Conservation (phyloP, 2,797 vertebrate species). For the Rhadinocentrus ornatus region DNA sequence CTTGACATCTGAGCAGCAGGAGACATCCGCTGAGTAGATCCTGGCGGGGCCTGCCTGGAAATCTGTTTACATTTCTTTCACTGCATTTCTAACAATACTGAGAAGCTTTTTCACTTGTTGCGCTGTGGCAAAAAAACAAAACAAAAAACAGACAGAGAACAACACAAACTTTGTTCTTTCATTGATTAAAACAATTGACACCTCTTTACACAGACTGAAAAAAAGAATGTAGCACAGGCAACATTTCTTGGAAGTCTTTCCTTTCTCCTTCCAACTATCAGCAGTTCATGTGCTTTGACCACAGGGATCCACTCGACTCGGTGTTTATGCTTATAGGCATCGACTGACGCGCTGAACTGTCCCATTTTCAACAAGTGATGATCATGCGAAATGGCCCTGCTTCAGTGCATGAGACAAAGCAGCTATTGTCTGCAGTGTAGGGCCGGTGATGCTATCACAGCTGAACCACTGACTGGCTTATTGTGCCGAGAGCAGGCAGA, state of each 20-base stretch:
- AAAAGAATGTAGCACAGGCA: background rate
- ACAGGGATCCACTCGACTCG: slow-evolving; percentile 5
- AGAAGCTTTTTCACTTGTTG: slow-evolving; percentile 23
- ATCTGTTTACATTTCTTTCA: slow-evolving; percentile 29
- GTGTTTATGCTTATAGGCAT: background rate
- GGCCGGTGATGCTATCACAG: slow-evolving; percentile 44
- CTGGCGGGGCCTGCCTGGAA: slow-evolving; percentile 14
- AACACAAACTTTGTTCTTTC: slow-evolving; percentile 25
- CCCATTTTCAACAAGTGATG: slow-evolving; percentile 30
- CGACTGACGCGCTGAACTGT: slow-evolving; percentile 16
- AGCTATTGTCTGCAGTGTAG: slow-evolving; percentile 54
- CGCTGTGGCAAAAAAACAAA: slow-evolving; percentile 20
- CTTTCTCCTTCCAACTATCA: background rate
- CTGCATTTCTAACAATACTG: slow-evolving; percentile 32
- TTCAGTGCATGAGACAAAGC: slow-evolving; percentile 16
- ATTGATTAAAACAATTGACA: slow-evolving; percentile 13
- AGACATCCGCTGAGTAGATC: slow-evolving; percentile 17
- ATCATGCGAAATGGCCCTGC: slow-evolving; percentile 32
- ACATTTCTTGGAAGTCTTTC: background rate
- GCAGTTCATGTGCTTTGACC: slow-evolving; percentile 11
- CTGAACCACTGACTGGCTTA: slow-evolving; percentile 59
- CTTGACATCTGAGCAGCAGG: slow-evolving; percentile 39
- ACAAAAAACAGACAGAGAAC: background rate
- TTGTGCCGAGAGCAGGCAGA: slow-evolving; percentile 46
- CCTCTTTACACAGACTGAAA: slow-evolving; percentile 6